Conservation (phyloP, 2,888 invertebrate species). For the Acleris holmiana region DNA sequence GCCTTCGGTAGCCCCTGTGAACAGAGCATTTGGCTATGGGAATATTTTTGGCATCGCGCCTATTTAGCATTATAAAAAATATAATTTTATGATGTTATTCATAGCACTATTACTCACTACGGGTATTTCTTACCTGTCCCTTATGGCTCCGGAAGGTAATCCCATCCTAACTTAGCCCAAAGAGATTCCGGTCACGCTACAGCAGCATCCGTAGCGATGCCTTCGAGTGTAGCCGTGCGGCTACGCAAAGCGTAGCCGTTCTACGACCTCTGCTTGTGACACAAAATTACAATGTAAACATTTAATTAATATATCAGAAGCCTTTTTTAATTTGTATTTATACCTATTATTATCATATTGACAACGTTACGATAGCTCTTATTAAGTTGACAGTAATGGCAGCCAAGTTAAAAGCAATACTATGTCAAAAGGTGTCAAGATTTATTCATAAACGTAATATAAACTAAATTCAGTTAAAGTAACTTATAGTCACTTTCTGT, state of each 20-base stretch:
- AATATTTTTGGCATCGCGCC: slow-evolving; percentile 6
- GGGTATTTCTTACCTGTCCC: too few species aligned
- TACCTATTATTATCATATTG: too few species aligned
- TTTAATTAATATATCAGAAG: background rate
- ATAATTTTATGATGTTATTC: background rate
- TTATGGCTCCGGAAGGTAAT: background rate
- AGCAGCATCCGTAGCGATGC: slow-evolving; percentile 23
- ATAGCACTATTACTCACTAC: background rate
- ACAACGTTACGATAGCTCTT: too few species aligned
- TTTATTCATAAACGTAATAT: too few species aligned
- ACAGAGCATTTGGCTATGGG: slow-evolving; percentile 13
- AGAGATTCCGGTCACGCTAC: slow-evolving; percentile 22
- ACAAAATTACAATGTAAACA: background rate
- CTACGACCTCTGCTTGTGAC: slow-evolving; percentile 9
- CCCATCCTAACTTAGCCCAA: background rate
- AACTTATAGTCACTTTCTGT: too few species aligned
- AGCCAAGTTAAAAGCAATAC: too few species aligned
- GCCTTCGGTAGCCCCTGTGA: background rate
- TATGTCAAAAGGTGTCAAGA: too few species aligned
- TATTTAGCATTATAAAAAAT: slow-evolving; percentile 1
- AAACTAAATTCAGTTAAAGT: too few species aligned
- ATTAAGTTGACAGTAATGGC: too few species aligned
- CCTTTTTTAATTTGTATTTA: too few species aligned
- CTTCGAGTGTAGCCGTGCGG: slow-evolving; percentile 13
- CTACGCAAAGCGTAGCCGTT: slow-evolving; percentile 16